A percentile compares a stretch with the other conserved stretches of the same genome.
These are phyloP conservation scores for Phoxinus dragarum DNA, from an alignment of 2,797 vertebrate genomes.

Conservation along the genomic window DNA sequence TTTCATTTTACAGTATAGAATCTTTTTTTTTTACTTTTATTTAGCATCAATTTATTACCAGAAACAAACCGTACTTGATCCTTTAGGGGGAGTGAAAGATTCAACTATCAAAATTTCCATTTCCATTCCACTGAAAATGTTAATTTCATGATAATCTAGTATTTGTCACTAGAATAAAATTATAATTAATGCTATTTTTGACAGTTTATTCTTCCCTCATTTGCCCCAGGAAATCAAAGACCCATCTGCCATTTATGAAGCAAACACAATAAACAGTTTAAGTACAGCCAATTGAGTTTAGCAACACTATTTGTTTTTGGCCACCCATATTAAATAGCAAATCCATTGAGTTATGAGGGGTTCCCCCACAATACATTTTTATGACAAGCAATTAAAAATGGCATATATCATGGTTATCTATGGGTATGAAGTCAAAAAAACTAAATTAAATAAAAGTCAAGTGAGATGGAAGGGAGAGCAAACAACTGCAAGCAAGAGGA, in stretches of 20 bases:
- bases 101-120: neutral
- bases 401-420: conserved; percentile 9
- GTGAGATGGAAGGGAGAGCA: neutral
- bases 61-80: neutral
- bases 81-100: neutral
- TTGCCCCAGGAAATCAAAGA: conserved; percentile 43
- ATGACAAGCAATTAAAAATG: conserved; percentile 18
- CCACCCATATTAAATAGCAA: conserved; percentile 36
- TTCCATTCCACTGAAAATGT: conserved; percentile 17
- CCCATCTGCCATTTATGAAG: conserved; percentile 44
- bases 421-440: neutral
- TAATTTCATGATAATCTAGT: conserved; percentile 19
- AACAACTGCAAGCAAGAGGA: neutral
- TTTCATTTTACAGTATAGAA: neutral
- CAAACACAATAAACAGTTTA: conserved; percentile 33
- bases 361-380: conserved; percentile 22
- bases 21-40: neutral
- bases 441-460: neutral
- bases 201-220: conserved; percentile 1
- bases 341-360: conserved; percentile 34
- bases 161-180: conserved; percentile 11
- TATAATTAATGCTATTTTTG: neutral
- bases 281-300: conserved; percentile 22
- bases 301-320: conserved; percentile 24
- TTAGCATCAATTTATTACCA: neutral